phyloP scores from a whole-genome alignment of 1,140 invertebrate genomes.

The Drosophila baimaii region DNA sequence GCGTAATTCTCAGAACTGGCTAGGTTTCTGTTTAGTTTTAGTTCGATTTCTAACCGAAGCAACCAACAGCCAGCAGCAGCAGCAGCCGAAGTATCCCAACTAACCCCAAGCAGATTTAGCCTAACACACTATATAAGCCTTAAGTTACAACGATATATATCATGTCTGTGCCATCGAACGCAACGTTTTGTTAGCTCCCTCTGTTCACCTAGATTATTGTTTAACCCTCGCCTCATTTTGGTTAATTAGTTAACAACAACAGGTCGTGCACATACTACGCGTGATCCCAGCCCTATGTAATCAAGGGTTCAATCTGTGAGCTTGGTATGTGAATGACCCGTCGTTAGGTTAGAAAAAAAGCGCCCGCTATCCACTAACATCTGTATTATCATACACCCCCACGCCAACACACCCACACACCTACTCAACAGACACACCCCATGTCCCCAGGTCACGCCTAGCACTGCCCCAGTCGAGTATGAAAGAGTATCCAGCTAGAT shows the following conservation, averaged over 20 bases:
- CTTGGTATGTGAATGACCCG: neutral
- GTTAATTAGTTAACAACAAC: constrained; percentile 33
- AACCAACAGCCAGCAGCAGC: constrained; percentile 2
- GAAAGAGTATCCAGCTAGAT: constrained; percentile 69
- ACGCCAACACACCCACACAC: constrained; percentile 13
- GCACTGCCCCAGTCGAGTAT: constrained; percentile 30
- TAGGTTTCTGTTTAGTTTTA: constrained; percentile 54
- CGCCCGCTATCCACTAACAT: constrained; percentile 64
- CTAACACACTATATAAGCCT: constrained; percentile 30
- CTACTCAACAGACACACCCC: constrained; percentile 14
- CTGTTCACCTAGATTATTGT: constrained; percentile 31
- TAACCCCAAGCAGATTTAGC: constrained; percentile 20
- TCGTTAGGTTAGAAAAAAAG: constrained; percentile 56
- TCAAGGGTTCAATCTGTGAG: neutral
- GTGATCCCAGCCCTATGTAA: neutral
- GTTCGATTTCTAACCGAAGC: constrained; percentile 41
- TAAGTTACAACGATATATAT: constrained; percentile 37
- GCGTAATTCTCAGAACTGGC: constrained; percentile 17
- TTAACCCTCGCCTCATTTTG: constrained; percentile 49
- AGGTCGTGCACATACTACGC: neutral
- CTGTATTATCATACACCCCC: constrained; percentile 18
- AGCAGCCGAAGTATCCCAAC: constrained; percentile 4
- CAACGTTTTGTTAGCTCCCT: constrained; percentile 25
- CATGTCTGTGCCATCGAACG: constrained; percentile 41
- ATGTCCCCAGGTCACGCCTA: constrained; percentile 42